Base-by-base conservation (phyloP, 1,140 invertebrate species). In the Eciton burchellii region DNA sequence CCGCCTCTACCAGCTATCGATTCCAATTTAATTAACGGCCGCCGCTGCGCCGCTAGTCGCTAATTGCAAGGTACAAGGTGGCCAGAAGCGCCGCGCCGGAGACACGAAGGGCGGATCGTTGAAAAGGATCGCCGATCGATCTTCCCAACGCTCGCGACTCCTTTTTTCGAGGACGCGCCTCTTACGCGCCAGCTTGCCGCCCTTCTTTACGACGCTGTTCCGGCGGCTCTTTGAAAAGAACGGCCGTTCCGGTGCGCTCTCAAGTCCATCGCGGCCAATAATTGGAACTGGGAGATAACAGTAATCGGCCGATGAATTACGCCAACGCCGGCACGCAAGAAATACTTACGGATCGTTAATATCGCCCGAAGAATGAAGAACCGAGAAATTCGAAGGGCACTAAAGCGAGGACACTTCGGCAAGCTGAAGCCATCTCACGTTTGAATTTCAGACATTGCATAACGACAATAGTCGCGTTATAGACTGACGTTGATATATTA, bases 11-110 rank as follows among this genome's bases (percentile, higher is more conserved):
- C 35, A 65, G 84, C 88, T 91, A 92, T 92, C 86, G 88, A 72
- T 88, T 90, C 88, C 90, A 87, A 92, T 92, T 92, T 91, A 92
- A 92, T 92, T 92, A 92, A 92, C 90, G 91, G 84, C 81, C 86
- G 84, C 84, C 88, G 57, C 83, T 90, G 84, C 86, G 88, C 89
- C 89, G 89, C 91, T 91, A 92, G 89, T 92, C 88, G 88, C 91
- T 92, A 92, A 92, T 92, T 92, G 91, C 91, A 81, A 92, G 77
- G 85, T 88, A 82, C 82, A 87, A 89, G 85, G 76, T 84, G 86
- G 71, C 72, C 66, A 56, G 65, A 45, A 76, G 84, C 60, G 63
- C 66, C 59, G 35, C 76, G 65, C 79, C 45, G 16, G 85, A 70
- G 87, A 88, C 77, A 83, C 52, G 77, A 76, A 84, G 84, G 88